Percentiles rank a stretch among this genome's conserved stretches.
Evolutionary conservation across 2,888 invertebrate genomes (phyloP).

Genomic region (Steinernema carpocapsae): DNA sequence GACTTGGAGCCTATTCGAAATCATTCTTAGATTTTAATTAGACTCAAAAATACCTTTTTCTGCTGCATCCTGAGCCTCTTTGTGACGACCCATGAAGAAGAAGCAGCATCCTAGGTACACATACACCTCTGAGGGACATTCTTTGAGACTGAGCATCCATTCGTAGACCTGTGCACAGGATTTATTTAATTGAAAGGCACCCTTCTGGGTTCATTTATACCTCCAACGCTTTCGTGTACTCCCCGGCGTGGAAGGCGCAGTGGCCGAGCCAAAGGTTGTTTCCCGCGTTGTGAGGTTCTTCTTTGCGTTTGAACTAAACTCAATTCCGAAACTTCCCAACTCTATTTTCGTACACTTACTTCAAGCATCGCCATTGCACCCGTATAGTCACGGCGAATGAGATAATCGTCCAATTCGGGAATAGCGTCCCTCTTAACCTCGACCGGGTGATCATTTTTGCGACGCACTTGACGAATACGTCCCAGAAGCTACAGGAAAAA

Average conservation of each 20-base stretch:
- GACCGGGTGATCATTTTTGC: constrained; percentile 44
- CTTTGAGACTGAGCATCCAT: constrained; percentile 72
- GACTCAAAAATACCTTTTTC: constrained; percentile 59
- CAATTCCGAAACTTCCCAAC: constrained; percentile 39
- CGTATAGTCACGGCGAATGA: constrained; percentile 87
- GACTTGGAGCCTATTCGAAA: constrained; percentile 75
- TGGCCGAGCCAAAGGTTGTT: constrained; percentile 84
- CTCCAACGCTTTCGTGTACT: constrained; percentile 81
- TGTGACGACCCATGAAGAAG: constrained; percentile 88
- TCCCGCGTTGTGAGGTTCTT: constrained; percentile 72
- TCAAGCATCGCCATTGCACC: constrained; percentile 91
- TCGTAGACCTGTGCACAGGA: constrained; percentile 71
- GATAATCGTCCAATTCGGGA: constrained; percentile 85
- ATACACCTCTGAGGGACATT: constrained; percentile 74
- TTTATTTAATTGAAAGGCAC: constrained; percentile 42
- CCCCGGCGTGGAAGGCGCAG: constrained; percentile 92
- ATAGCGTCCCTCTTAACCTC: constrained; percentile 69
- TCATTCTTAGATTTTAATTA: neutral
- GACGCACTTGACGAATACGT: constrained; percentile 50
- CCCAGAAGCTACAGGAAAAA: constrained; percentile 51
- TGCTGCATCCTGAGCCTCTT: constrained; percentile 76
- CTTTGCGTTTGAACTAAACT: constrained; percentile 46
- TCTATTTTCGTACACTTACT: constrained; percentile 72
- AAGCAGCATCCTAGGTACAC: constrained; percentile 90
- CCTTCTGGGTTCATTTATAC: neutral